A percentile compares a stretch with the other conserved stretches of the same genome.
These are phyloP conservation scores for Tragelaphus imberbis DNA, from an alignment of 2,113 vertebrate genomes.

Conservation along the genomic window DNA sequence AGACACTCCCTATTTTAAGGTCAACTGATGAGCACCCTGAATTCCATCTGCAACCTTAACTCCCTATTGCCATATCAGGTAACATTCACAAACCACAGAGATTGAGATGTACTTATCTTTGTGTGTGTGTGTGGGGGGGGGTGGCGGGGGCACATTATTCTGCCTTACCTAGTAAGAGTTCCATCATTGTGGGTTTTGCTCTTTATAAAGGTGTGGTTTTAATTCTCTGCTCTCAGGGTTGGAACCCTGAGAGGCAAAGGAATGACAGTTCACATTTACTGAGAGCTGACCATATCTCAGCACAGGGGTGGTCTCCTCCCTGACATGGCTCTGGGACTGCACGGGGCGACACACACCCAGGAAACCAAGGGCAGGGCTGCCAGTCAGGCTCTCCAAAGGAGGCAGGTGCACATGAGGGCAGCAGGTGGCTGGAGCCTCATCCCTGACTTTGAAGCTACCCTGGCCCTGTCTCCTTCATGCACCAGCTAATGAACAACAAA, in stretches of 20 bases:
- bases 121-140: accelerated
- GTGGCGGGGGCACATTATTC: background rate
- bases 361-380: background rate
- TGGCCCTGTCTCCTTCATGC: background rate
- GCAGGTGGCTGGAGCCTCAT: too few species aligned
- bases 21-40: background rate
- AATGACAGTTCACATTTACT: background rate
- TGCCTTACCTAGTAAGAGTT: background rate
- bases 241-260: background rate
- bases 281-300: background rate
- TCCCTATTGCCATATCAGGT: background rate
- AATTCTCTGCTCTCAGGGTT: background rate
- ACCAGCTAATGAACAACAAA: background rate
- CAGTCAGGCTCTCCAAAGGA: background rate
- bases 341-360: accelerated
- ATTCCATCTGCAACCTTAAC: background rate
- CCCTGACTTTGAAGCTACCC: background rate
- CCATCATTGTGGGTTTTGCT: background rate
- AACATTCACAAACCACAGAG: background rate
- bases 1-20: background rate
- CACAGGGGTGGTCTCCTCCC: background rate
- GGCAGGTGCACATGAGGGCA: background rate
- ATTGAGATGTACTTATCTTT: background rate
- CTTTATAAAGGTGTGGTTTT: background rate
- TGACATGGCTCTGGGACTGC: background rate